Conservation (phyloP, 2,113 vertebrate genomes). For the Poeciliopsis prolifica region DNA sequence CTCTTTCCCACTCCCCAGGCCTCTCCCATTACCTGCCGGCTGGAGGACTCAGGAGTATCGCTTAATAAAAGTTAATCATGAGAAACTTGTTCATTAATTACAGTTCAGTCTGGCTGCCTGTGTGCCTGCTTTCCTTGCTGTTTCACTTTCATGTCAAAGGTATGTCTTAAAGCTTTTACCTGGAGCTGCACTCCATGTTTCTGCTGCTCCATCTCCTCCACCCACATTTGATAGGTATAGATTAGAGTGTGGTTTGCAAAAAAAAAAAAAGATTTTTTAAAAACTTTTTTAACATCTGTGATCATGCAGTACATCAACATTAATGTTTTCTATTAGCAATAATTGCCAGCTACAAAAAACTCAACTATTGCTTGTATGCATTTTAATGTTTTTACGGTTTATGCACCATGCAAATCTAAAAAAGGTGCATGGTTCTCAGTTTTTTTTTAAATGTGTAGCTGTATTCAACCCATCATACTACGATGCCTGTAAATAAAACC, state of each 20-base stretch:
- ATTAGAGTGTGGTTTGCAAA: neutral
- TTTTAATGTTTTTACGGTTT: too few species aligned
- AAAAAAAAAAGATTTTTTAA: too few species aligned
- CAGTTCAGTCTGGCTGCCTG: conserved; percentile 68
- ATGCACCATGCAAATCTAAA: too few species aligned
- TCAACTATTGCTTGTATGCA: too few species aligned
- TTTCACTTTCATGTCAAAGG: conserved; percentile 38
- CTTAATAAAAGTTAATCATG: conserved; percentile 85
- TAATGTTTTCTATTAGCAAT: too few species aligned
- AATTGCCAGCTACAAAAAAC: too few species aligned
- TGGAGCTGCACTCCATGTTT: conserved; percentile 27
- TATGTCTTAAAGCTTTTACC: conserved; percentile 24
- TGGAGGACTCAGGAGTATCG: conserved; percentile 78
- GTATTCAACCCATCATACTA: too few species aligned
- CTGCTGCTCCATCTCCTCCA: neutral
- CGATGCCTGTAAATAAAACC: too few species aligned
- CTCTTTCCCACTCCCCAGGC: conserved; percentile 63
- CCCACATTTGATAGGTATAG: neutral
- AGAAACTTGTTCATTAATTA: conserved; percentile 86
- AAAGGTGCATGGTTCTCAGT: too few species aligned
- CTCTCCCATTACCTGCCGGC: conserved; percentile 78
- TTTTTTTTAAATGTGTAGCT: too few species aligned
- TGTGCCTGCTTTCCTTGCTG: conserved; percentile 32
- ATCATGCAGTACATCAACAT: too few species aligned
- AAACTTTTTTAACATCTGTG: too few species aligned